phyloP scores from a whole-genome alignment of 2,797 vertebrate genomes.

The Gallinago solitaria region DNA sequence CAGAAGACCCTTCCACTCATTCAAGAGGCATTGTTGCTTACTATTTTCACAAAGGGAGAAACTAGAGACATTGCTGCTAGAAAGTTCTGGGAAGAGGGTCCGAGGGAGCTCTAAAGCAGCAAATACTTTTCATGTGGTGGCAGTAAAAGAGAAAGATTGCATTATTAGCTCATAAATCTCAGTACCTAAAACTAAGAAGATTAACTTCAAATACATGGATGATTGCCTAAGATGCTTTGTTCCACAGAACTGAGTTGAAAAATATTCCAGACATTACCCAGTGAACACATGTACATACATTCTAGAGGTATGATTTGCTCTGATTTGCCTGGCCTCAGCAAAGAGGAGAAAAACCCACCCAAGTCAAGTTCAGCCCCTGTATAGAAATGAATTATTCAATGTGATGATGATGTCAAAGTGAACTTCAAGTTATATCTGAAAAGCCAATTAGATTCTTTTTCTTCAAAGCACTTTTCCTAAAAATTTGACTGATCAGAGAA shows the following conservation, averaged over 20 bases:
- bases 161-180: background rate
- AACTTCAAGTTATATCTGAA: background rate
- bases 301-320: background rate
- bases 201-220: background rate
- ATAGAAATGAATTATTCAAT: background rate
- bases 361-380: background rate
- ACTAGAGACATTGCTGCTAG: background rate
- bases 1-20: background rate
- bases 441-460: background rate
- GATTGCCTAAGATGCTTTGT: background rate
- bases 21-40: background rate
- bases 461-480: background rate
- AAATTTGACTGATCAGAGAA: background rate
- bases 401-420: background rate
- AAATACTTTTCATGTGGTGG: background rate
- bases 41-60: background rate
- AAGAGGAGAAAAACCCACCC: background rate
- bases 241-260: background rate
- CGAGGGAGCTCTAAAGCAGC: background rate
- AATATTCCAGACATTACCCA: background rate
- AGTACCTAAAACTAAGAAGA: background rate
- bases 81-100: background rate
- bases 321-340: background rate
- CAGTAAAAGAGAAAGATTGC: background rate
- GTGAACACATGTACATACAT: fast-evolving